Evolutionary conservation across 2,888 invertebrate species (phyloP).

Genomic region (Steinernema carpocapsae): DNA sequence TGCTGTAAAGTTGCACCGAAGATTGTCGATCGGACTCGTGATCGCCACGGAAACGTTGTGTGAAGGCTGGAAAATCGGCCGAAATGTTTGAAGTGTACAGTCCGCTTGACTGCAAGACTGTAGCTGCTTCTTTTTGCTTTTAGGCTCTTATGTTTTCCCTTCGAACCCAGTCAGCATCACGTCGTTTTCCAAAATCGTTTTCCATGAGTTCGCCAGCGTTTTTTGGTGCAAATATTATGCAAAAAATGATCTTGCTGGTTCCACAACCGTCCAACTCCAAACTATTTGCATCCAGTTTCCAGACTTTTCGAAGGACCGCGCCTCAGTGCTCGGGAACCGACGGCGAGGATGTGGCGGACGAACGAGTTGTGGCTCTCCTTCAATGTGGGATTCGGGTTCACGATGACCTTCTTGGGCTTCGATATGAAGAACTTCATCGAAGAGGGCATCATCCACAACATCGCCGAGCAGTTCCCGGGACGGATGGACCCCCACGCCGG

Average conservation of each 20-base stretch:
- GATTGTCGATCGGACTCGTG: too few species aligned
- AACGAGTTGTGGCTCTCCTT: conserved; percentile 8
- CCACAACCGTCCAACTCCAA: too few species aligned
- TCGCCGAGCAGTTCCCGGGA: conserved; percentile 28
- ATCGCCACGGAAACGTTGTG: too few species aligned
- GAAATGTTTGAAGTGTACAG: too few species aligned
- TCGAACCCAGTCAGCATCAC: background rate
- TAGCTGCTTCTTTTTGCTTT: too few species aligned
- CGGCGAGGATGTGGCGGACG: background rate
- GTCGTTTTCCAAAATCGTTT: background rate
- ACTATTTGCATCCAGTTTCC: conserved; percentile 15
- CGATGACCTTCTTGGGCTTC: conserved; percentile 18
- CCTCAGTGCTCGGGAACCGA: background rate
- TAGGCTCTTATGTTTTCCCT: too few species aligned
- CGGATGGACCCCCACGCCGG: conserved; percentile 23
- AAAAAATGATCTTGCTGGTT: background rate
- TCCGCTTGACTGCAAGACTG: too few species aligned
- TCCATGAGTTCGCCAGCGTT: background rate
- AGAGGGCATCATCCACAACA: conserved; percentile 23
- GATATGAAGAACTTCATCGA: conserved; percentile 34
- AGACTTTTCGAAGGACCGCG: background rate
- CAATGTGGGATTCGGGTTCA: conserved; percentile 21
- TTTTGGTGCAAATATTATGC: background rate
- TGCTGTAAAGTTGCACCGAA: too few species aligned
- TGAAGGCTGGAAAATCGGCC: too few species aligned